Evolutionary conservation across 2,888 invertebrate species (phyloP), one percentile per base, ranked within the genome.

Genomic region (Ptychoptera contaminata): DNA sequence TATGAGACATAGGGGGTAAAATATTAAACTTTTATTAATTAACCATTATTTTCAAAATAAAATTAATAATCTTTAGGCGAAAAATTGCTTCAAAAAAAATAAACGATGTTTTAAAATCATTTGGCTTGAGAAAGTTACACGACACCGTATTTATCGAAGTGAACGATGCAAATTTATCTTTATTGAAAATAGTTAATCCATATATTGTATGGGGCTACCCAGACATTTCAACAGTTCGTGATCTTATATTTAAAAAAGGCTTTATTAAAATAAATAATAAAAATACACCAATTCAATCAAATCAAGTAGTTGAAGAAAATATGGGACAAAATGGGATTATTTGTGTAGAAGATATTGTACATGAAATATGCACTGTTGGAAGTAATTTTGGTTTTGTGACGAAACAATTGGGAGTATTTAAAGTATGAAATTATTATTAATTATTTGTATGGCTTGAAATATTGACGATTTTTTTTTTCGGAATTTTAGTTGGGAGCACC

Each of bases 341-440:
- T 41, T 66, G 66, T 47, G 52, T 66, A 47, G 66, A 66, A 46
- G 66, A 66, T 50, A 60, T 66, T 15, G 62, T 66, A 9, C 67
- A 66, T 46, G 66, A 66, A 50, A 56, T 66, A 10, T 62, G 54
- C 31, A 63, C 64, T 7, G 63, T 63, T 10, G 65, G 65, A 1
- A 54, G 60, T 0, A 60, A 66, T 45, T 66, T 66, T 42, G 55
- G 56, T 15, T 52, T 54, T 1, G 62, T 64, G 2, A 58, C 51
- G 2, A 48, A 56, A 23, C 23, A 23, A 23, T 23, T 23, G 23
- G 23, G 23, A 23, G 23, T 23, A 23, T 23, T 23, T 23, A 23
- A 23, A 23, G 23, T 23, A 23, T 23, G 23, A 23, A 3, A 23
- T 23, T 5, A 23, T 23, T 5, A 23, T 23, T 23, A 23, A 5